phyloP scores from a whole-genome alignment of 2,888 invertebrate species.

The Galerucella pusilla region DNA sequence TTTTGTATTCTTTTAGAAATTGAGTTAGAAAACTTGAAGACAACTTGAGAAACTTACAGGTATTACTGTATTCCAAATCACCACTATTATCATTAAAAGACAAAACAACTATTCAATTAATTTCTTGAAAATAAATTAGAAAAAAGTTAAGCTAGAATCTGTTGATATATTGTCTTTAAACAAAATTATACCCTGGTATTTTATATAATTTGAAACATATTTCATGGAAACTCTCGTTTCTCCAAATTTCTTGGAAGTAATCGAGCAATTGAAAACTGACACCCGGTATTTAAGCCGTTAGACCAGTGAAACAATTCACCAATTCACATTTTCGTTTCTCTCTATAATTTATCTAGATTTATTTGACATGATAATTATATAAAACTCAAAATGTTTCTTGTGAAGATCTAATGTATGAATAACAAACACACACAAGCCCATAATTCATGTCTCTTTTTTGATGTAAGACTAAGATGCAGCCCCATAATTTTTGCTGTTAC shows the following conservation, averaged over 20 bases:
- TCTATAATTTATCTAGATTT: conserved; percentile 20
- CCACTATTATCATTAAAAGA: no score
- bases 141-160: no score
- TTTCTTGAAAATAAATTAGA: no score
- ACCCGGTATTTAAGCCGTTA: conserved; percentile 9
- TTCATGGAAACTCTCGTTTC: no score
- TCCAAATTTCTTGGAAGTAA: not conserved
- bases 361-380: conserved; percentile 21
- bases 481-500: not conserved
- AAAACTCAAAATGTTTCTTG: conserved; percentile 8
- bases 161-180: no score
- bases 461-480: not conserved
- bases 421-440: conserved; percentile 7
- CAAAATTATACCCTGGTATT: no score
- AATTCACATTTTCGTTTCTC: not conserved
- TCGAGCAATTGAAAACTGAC: not conserved
- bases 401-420: not conserved
- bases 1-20: no score
- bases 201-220: no score
- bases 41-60: no score
- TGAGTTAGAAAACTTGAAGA: no score
- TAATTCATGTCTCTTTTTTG: conserved; percentile 11
- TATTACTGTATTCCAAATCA: no score
- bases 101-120: no score
- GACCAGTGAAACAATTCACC: not conserved